Evolutionary conservation across 1,140 invertebrate genomes (phyloP).

Genomic region (Cherax destructor): DNA sequence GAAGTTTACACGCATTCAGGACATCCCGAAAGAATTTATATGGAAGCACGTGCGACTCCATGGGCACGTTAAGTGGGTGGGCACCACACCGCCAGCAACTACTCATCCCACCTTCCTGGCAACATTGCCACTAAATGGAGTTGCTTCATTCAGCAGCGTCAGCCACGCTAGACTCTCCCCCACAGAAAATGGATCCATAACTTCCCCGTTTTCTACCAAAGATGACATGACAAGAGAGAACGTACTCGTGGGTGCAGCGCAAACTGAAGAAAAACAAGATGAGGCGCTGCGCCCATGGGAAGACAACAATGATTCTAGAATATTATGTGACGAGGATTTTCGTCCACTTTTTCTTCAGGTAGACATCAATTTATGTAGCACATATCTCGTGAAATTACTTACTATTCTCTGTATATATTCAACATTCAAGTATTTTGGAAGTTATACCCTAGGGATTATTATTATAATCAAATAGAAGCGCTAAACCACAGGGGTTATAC

Average conservation of each 20-base stretch:
- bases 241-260: neutral
- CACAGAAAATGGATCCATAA: conserved; percentile 19
- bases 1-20: conserved; percentile 44
- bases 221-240: neutral
- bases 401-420: too few relatives aligned
- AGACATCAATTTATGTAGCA: neutral
- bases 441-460: too few relatives aligned
- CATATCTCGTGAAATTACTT: too few relatives aligned
- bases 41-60: conserved; percentile 56
- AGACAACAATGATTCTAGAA: conserved; percentile 31
- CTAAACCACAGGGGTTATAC: too few relatives aligned
- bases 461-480: too few relatives aligned
- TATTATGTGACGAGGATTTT: conserved; percentile 24
- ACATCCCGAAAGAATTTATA: conserved; percentile 65
- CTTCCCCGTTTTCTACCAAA: neutral
- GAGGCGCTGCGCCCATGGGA: conserved; percentile 23
- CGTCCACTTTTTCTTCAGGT: conserved; percentile 41
- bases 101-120: neutral
- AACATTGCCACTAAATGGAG: neutral
- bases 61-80: conserved; percentile 63
- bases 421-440: too few relatives aligned
- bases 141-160: neutral
- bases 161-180: neutral
- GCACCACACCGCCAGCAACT: conserved; percentile 20
- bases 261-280: neutral